phyloP scores from a whole-genome alignment of 2,113 vertebrate genomes.

The Catharus fuscescens region DNA sequence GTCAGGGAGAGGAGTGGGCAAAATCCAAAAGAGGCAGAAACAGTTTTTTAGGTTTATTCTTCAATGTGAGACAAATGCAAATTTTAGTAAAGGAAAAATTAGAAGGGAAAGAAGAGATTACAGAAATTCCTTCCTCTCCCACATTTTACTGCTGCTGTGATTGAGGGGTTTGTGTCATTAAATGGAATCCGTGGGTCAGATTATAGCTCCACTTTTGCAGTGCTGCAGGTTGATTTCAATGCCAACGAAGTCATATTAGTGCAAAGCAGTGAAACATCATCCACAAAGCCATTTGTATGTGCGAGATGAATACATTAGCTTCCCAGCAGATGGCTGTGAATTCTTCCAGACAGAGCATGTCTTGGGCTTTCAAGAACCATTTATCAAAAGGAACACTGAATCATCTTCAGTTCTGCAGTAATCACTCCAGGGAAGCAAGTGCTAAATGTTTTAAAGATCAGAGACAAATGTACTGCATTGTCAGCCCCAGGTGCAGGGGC shows the following conservation, averaged over 20 bases:
- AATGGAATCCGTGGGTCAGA: background rate
- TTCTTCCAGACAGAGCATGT: slow-evolving; percentile 39
- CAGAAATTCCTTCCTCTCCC: background rate
- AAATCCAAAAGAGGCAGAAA: background rate
- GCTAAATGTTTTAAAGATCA: background rate
- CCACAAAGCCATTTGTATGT: background rate
- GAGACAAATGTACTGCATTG: background rate
- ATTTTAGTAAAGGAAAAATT: background rate
- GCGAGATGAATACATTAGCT: slow-evolving; percentile 28
- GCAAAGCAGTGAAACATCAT: background rate
- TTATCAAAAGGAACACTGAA: slow-evolving; percentile 26
- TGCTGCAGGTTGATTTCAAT: background rate
- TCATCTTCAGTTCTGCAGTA: background rate
- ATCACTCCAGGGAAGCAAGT: background rate
- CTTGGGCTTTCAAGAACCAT: background rate
- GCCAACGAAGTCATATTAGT: background rate
- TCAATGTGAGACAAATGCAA: background rate
- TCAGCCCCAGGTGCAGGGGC: background rate
- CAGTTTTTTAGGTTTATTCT: background rate
- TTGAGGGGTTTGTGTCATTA: background rate
- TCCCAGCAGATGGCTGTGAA: slow-evolving; percentile 43
- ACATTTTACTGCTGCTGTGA: background rate
- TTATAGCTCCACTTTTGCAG: background rate
- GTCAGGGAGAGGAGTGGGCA: fast-evolving
- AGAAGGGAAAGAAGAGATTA: background rate